Base-by-base conservation (phyloP, 2,113 vertebrate genomes). In the Lophotis ruficrista region DNA sequence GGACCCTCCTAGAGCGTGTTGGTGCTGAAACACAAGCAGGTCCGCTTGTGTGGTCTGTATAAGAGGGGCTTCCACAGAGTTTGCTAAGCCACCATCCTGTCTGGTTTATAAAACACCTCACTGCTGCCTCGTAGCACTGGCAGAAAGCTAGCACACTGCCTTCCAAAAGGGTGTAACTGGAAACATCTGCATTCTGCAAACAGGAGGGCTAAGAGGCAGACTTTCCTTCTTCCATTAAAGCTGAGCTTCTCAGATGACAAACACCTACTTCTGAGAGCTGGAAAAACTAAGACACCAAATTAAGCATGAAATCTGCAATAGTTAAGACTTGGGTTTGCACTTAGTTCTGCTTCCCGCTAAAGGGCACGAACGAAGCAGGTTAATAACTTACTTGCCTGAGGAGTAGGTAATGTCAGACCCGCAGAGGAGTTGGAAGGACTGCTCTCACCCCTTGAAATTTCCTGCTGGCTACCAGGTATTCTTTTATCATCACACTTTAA, bases 401-500 rank as follows among this genome's bases (percentile, higher is more conserved):
- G 35, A 95, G 33, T 64, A 37, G 7, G 33, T 68, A 51, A n/a
- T 89, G 53, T 87, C 65, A 96, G 87, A 82, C 56, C 31, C 66
- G 64, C 80, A 78, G 54, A 88, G 89, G 89, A 92, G 89, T 10
- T 79, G 65, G 77, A 93, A 95, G 56, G 53, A 75, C 73, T 93
- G 19, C 53, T 91, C 48, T 94, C 45, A 72, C 57, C 57, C 60
- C 53, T 84, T 19, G 6, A 60, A 92, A 93, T 91, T 89, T 91
- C 83, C 87, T 1, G 1, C 57, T 83, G 82, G 66, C 50, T 85
- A 72, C 35, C 61, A 93, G 24, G 8, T 65, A 69, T 84, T 72
- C 89, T 93, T 96, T 96, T 84, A 83, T 85, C 70, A 84, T 48
- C 57, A 14, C 43, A 45, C 89, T 94, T 89, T 48, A 68, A 95